These are phyloP conservation scores for Phymanthus crucifer DNA, from an alignment of 92 coral and sea anemone species.

Conservation along the genomic window DNA sequence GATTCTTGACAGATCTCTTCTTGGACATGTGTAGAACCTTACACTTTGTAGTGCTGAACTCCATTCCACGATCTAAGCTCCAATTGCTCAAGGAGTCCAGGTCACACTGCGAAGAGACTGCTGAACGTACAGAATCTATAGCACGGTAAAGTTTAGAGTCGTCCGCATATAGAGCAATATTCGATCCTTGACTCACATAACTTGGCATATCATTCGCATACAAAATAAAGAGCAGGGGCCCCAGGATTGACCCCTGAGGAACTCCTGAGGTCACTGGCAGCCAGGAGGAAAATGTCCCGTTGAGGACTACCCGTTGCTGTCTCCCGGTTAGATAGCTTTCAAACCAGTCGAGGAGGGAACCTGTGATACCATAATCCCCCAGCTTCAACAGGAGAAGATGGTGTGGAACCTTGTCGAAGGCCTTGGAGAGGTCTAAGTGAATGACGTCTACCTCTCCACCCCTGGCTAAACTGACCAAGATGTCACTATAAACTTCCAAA, in stretches of 20 bases:
- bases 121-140: not conserved
- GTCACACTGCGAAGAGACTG: not conserved
- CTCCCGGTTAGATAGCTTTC: constrained; percentile 31
- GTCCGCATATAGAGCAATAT: constrained; percentile 34
- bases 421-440: constrained; percentile 39
- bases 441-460: constrained; percentile 49
- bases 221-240: constrained; percentile 41
- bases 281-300: constrained; percentile 40
- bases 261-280: constrained; percentile 48
- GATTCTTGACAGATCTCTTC: not conserved
- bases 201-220: constrained; percentile 35
- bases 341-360: constrained; percentile 32
- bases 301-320: constrained; percentile 33
- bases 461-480: constrained; percentile 10
- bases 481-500: constrained; percentile 39
- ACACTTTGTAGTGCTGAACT: constrained; percentile 27
- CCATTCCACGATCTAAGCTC: constrained; percentile 14
- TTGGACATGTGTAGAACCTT: constrained; percentile 27
- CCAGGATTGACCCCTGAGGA: constrained; percentile 54
- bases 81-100: constrained; percentile 11
- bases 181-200: constrained; percentile 17
- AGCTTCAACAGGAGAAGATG: constrained; percentile 6
- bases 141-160: constrained; percentile 40
- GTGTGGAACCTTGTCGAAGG: constrained; percentile 46
- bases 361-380: constrained; percentile 25